phyloP scores from a whole-genome alignment of 2,888 invertebrate species.

The Lasioglossum leucozonium region DNA sequence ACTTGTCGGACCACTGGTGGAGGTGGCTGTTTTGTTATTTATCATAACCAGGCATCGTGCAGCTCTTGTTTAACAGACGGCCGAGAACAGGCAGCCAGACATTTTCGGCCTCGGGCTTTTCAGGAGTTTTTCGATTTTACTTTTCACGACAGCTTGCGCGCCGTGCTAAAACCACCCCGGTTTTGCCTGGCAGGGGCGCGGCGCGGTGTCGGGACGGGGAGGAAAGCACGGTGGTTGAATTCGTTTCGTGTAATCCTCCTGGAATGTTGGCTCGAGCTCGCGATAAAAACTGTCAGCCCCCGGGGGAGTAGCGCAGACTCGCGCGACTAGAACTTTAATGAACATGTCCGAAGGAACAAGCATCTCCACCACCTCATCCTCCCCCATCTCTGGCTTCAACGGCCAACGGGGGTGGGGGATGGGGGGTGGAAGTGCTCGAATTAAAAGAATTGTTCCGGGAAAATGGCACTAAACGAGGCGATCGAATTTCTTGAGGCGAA shows the following conservation, averaged over 20 bases:
- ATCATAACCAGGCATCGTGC: neutral
- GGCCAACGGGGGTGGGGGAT: neutral
- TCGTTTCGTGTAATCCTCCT: conserved; percentile 4
- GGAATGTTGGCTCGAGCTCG: conserved; percentile 23
- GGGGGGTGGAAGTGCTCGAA: conserved; percentile 1
- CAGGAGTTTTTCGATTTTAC: neutral
- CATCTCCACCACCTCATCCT: neutral
- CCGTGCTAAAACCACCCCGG: conserved; percentile 20
- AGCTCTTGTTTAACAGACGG: neutral
- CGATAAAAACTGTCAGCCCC: conserved; percentile 22
- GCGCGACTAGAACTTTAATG: conserved; percentile 23
- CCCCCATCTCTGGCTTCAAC: neutral
- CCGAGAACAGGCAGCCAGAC: neutral
- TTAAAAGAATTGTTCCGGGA: conserved; percentile 3
- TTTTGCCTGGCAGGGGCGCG: neutral
- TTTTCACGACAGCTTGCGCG: neutral
- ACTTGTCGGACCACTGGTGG: neutral
- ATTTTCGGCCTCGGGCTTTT: neutral
- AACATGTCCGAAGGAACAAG: neutral
- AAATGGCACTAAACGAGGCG: conserved; percentile 1
- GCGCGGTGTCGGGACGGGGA: no score
- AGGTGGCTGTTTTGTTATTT: neutral
- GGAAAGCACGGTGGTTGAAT: neutral
- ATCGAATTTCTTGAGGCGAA: neutral
- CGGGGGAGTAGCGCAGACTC: neutral